Conservation (phyloP, 23 tunicate species). For the Trididemnum clinides region DNA sequence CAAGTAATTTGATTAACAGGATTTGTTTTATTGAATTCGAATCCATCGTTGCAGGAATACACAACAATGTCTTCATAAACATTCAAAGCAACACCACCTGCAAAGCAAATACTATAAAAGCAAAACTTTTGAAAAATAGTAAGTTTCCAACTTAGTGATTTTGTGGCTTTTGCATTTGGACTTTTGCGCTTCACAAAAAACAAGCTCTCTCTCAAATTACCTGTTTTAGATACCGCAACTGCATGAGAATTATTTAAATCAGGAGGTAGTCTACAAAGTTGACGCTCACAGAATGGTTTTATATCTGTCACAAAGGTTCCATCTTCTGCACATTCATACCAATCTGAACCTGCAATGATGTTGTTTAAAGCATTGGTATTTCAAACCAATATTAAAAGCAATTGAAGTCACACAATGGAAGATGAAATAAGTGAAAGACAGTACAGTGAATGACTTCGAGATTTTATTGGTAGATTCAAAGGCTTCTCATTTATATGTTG, state of each 20-base stretch:
- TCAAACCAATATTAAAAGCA: no score
- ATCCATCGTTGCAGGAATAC: constrained; percentile 44
- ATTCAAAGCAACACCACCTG: constrained; percentile 15
- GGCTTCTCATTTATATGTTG: no score
- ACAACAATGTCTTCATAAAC: constrained; percentile 33
- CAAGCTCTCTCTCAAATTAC: constrained; percentile 29
- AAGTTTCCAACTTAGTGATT: neutral
- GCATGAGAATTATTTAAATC: neutral
- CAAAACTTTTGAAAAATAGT: neutral
- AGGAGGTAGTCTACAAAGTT: constrained; percentile 77
- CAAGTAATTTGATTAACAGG: constrained; percentile 20
- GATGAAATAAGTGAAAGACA: no score
- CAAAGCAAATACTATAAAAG: no score
- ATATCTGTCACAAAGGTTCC: constrained; percentile 24
- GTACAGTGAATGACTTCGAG: no score
- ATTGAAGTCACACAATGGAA: no score
- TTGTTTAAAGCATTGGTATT: no score
- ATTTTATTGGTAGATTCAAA: no score
- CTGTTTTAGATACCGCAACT: constrained; percentile 16
- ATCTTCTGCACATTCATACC: constrained; percentile 40
- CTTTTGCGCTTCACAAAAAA: no score
- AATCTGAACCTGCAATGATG: no score
- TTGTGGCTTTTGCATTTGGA: neutral
- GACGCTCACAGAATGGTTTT: constrained; percentile 53
- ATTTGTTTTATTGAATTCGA: neutral